phyloP scores from a whole-genome alignment of 2,888 invertebrate genomes.

The Polyploca ridens region DNA sequence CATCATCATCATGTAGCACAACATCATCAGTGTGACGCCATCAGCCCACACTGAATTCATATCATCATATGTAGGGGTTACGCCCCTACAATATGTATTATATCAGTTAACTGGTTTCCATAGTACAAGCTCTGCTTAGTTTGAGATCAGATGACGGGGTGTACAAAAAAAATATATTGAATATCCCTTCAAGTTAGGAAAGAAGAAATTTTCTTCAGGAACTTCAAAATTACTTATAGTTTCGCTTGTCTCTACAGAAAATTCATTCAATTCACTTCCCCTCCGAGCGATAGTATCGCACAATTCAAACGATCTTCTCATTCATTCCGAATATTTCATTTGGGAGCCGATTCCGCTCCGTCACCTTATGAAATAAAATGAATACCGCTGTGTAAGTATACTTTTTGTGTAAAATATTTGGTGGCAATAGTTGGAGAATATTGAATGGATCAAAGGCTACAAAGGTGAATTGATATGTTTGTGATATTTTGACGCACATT shows the following conservation, averaged over 20 bases:
- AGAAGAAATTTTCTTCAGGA: neutral
- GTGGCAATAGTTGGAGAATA: neutral
- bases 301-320: conserved; percentile 33
- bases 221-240: conserved; percentile 34
- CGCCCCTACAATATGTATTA: no score
- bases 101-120: no score
- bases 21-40: no score
- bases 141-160: no score
- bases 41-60: no score
- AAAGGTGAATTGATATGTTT: neutral
- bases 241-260: conserved; percentile 26
- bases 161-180: no score
- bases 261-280: conserved; percentile 48
- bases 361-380: conserved; percentile 33
- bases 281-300: conserved; percentile 38
- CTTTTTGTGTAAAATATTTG: neutral
- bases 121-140: no score
- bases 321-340: conserved; percentile 37
- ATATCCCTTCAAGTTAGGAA: no score
- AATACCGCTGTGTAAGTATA: conserved; percentile 14
- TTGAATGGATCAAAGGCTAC: neutral
- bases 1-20: no score
- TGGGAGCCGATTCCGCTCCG: conserved; percentile 23
- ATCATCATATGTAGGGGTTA: no score
- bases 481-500: neutral